These are phyloP conservation scores for Heteromormyrus szaboi DNA, from an alignment of 2,797 vertebrate species.

Conservation along the genomic window DNA sequence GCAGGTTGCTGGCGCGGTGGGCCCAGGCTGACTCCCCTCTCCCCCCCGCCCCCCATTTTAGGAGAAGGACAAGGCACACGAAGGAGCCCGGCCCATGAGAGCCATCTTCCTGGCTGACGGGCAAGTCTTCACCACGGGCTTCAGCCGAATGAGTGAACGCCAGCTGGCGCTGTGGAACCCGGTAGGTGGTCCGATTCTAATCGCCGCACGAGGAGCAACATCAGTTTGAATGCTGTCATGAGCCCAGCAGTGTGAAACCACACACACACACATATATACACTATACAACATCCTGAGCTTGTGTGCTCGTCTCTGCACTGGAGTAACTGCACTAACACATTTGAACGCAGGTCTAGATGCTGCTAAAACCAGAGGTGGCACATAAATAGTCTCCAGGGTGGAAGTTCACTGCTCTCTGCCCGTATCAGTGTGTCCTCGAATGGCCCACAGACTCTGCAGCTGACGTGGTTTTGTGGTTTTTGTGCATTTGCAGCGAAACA, in stretches of 20 bases:
- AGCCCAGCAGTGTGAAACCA: background rate
- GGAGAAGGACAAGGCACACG: slow-evolving; percentile 96
- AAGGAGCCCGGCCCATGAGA: slow-evolving; percentile 90
- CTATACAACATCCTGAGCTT: background rate
- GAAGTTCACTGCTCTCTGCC: background rate
- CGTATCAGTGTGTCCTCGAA: background rate
- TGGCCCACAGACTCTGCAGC: background rate
- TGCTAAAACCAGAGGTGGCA: background rate
- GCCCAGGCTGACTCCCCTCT: background rate
- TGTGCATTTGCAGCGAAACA: slow-evolving; percentile 69
- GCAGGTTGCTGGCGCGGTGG: background rate
- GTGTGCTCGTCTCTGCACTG: background rate
- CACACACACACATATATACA: too few species aligned
- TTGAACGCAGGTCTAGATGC: background rate
- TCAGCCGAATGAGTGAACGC: slow-evolving; percentile 97
- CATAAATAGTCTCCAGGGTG: background rate
- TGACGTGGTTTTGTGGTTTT: background rate
- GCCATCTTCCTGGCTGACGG: slow-evolving; percentile 92
- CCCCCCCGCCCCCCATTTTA: slow-evolving; percentile 41
- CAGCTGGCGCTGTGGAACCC: slow-evolving; percentile 95
- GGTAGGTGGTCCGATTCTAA: slow-evolving; percentile 54
- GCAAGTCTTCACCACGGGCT: slow-evolving; percentile 95
- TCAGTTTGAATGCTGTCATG: background rate
- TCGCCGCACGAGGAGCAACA: background rate
- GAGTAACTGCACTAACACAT: background rate